Evolutionary conservation across 2,888 invertebrate species (phyloP), one percentile per base, ranked within the genome.

Genomic region (Apamea crenata): DNA sequence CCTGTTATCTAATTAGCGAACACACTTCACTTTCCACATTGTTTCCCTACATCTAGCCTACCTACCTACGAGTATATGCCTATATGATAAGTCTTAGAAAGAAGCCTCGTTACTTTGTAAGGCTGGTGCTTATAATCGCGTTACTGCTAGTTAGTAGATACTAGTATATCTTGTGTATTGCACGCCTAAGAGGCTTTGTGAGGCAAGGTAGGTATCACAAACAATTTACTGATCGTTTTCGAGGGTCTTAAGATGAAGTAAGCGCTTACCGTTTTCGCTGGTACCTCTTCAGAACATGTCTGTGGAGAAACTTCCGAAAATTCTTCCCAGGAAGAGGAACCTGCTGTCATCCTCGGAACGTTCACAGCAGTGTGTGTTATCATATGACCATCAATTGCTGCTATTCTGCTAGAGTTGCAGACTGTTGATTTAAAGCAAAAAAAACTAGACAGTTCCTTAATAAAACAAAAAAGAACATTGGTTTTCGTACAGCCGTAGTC

Each of bases 71-170:
- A 36, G 36, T 36, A 59, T 7, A 40, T 67, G 21, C 18, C 21
- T 53, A 40, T 56, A 53, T n/a, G 47, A 21, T 40, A 50, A 14
- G 74, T 66, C 66, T 71, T 70, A 76, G 74, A 76, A 76, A 77
- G 91, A 92, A 92, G 90, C 90, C 92, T 88, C 73, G 81, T 85
- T 87, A 50, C 80, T 59, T n/a, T 73, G 85, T 29, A 82, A 78
- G 66, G 74, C 65, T 74, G 76, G 85, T 84, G 87, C 87, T 87
- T 87, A 87, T 91, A 92, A 92, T 92, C 91, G 87, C 82, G 89
- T 92, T 91, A 92, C 81, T 56, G 73, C 71, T 66, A 21, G 21
- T 21, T 66, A 21, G 21, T 21, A 8, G 50, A 10, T 59, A 59
- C 56, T 59, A 5, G n/a, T n/a, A 12, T 59, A n/a, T n/a, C n/a